A percentile compares a stretch with the other conserved stretches of the same genome.
phyloP scores from a whole-genome alignment of 2,888 invertebrate genomes.

The Brachyopa scutellaris region DNA sequence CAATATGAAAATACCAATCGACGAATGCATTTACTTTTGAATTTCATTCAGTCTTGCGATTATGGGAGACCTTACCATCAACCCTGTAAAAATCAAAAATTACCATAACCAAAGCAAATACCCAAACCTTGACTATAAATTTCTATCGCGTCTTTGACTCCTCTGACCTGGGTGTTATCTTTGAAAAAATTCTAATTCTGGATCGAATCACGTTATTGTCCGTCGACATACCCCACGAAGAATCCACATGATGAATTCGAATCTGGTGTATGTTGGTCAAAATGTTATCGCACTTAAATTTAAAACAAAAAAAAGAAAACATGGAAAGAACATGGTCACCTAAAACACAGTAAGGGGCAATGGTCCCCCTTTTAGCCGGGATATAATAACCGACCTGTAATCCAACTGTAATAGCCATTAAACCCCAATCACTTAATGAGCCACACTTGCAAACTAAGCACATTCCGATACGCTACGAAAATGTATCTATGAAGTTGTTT shows the following conservation, averaged over 20 bases:
- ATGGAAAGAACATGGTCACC: neutral
- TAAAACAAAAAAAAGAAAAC: neutral
- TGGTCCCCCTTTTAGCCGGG: neutral
- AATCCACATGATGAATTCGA: conserved; percentile 11
- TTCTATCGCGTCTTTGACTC: conserved; percentile 10
- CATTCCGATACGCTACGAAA: conserved; percentile 34
- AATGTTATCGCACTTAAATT: neutral
- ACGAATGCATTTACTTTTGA: too few relatives aligned
- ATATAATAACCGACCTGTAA: too few relatives aligned
- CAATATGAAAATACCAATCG: neutral
- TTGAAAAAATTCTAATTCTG: conserved; percentile 5
- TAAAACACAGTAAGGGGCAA: conserved; percentile 8
- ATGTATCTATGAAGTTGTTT: conserved; percentile 15
- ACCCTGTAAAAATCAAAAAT: too few relatives aligned
- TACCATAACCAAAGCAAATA: neutral
- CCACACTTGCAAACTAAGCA: conserved; percentile 62
- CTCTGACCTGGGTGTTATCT: neutral
- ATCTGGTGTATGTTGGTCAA: neutral
- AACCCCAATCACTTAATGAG: conserved; percentile 49
- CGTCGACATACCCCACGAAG: conserved; percentile 23
- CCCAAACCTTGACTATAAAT: neutral
- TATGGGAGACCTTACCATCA: too few relatives aligned
- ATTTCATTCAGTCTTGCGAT: too few relatives aligned
- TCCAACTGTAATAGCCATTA: conserved; percentile 34
- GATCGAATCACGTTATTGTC: neutral